Evolutionary conservation across 2,797 vertebrate genomes (phyloP).

Genomic region (Pteronotus mesoamericanus): DNA sequence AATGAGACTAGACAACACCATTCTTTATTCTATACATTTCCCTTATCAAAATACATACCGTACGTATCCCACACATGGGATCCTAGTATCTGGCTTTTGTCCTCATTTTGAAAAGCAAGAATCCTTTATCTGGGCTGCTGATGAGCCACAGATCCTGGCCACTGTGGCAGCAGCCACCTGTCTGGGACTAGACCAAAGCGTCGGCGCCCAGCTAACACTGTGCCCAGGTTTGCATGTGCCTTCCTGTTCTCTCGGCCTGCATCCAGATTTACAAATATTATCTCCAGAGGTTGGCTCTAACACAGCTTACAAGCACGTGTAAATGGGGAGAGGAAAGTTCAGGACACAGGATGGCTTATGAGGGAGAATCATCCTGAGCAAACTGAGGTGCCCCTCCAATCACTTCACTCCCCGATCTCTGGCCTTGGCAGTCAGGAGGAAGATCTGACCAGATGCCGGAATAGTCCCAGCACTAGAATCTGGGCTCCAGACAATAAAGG

Average conservation of each 20-base stretch:
- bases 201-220: background rate
- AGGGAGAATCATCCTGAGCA: background rate
- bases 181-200: background rate
- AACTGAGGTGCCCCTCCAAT: background rate
- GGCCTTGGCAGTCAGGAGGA: background rate
- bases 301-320: background rate
- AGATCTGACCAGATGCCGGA: background rate
- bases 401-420: background rate
- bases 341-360: background rate
- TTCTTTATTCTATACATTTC: background rate
- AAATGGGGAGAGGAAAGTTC: background rate
- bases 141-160: background rate
- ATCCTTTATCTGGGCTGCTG: slow-evolving; percentile 12
- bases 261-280: background rate
- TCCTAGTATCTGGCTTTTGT: background rate
- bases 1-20: background rate
- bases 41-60: background rate
- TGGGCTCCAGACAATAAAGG: background rate
- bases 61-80: background rate
- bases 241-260: background rate
- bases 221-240: background rate
- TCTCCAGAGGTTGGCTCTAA: background rate
- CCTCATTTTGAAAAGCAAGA: background rate
- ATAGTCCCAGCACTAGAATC: background rate
- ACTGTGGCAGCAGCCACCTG: background rate